These are phyloP conservation scores for Pedionomus torquatus DNA, from an alignment of 2,113 vertebrate genomes.

Conservation along the genomic window DNA sequence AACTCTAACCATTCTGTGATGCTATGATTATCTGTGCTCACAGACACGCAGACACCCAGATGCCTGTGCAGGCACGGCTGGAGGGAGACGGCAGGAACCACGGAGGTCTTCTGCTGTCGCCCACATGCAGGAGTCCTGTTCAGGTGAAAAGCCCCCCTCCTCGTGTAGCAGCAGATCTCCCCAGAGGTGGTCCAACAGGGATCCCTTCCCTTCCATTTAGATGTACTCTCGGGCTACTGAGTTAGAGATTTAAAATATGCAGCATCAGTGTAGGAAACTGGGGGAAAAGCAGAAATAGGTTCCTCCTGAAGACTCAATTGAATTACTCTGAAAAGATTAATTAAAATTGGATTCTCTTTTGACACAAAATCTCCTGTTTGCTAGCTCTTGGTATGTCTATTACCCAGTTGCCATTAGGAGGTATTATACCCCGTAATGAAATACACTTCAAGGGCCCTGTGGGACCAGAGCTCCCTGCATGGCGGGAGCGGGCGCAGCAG, in stretches of 20 bases:
- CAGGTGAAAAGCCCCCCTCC: not conserved
- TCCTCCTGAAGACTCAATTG: constrained; percentile 61
- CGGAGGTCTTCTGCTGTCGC: not conserved
- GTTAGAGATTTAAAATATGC: not conserved
- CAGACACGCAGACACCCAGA: not conserved
- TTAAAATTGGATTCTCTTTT: constrained; percentile 74
- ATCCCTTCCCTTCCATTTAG: constrained; percentile 27
- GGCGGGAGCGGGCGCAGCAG: not conserved
- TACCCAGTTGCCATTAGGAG: constrained; percentile 62
- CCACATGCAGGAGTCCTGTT: not conserved
- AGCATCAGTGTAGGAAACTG: not conserved
- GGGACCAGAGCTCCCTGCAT: constrained; percentile 43
- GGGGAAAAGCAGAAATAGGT: constrained; percentile 8
- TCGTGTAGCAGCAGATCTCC: not conserved
- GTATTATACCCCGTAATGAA: constrained; percentile 61
- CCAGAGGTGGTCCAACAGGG: not conserved
- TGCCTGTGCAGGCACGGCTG: not conserved
- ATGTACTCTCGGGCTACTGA: not conserved
- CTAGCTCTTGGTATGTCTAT: constrained; percentile 50
- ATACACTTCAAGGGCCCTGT: constrained; percentile 42
- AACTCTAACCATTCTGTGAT: no score
- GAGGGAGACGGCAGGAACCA: not conserved
- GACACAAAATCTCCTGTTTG: constrained; percentile 68
- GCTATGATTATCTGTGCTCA: no score
- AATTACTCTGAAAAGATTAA: constrained; percentile 72